Conservation (phyloP, 2,888 invertebrate species). For the Unio delphinus region DNA sequence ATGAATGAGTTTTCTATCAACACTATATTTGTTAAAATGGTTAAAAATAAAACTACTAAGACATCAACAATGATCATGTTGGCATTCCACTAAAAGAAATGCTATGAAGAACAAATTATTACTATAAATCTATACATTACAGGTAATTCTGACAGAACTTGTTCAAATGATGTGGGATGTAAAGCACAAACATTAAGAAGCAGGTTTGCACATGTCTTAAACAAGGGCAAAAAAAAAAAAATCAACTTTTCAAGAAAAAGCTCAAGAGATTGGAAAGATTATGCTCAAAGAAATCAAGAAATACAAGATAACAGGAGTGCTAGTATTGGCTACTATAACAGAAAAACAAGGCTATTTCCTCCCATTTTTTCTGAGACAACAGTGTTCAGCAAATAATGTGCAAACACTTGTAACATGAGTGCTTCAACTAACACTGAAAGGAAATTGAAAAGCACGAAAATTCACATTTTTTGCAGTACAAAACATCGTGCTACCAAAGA, state of each 20-base stretch:
- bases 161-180: too few species aligned
- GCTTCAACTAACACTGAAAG: background rate
- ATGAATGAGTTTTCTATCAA: too few species aligned
- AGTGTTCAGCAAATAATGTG: background rate
- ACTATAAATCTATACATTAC: too few species aligned
- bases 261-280: background rate
- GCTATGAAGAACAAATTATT: too few species aligned
- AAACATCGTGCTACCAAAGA: background rate
- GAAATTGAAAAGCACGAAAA: conserved; percentile 1
- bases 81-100: too few species aligned
- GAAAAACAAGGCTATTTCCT: background rate
- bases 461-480: background rate
- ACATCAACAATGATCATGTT: too few species aligned
- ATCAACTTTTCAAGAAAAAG: background rate
- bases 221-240: background rate
- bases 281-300: conserved; percentile 4
- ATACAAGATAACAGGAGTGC: background rate
- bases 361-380: background rate
- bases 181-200: too few species aligned
- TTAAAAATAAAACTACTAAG: too few species aligned
- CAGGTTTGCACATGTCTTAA: too few species aligned
- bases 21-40: too few species aligned
- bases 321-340: background rate
- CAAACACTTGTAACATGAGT: background rate
- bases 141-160: too few species aligned